Base-by-base conservation (phyloP, 2,888 invertebrate species). In the Aphidoletes aphidimyza region DNA sequence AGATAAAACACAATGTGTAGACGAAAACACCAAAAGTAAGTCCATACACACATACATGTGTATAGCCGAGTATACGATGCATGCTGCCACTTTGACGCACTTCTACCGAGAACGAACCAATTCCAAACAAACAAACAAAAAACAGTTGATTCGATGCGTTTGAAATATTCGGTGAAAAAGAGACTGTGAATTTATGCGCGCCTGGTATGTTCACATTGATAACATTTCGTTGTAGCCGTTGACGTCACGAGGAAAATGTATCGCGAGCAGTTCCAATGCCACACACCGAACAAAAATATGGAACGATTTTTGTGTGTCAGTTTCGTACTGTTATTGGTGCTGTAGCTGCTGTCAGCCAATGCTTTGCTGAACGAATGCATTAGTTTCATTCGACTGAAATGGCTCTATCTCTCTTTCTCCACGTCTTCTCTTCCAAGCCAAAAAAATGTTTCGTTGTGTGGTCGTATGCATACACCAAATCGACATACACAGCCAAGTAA, bases 171-270 rank as follows among this genome's bases (percentile, higher is more conserved):
- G 22, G 11, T 26, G 22, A 2, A n/a, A 11, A 26, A 3, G n/a
- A 30, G 69, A 34, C 34, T n/a, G 34, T 9, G 30, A 69, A 69
- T 9, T 81, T 81, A 36, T 81, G 81, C 37, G 37, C 81, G 6
- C 81, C 81, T 81, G 81, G 8, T 81, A 36, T 17, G 37, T 36
- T 81, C 81, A 81, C 81, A 81, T 81, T 81, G 81, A 81, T 81
- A 81, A 81, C 81, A 81, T 81, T 81, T 81, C 81, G 81, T 81
- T 81, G 81, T 81, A n/a, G 36, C 37, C 81, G 37, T 81, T 37
- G 81, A 81, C 81, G 81, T 81, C 81, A 81, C 37, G 37, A n/a
- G 37, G 37, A 37, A 37, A 78, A 78, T 36, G 11, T 36, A 36
- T 19, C 5, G 0, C 17, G 36, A 14, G n/a, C n/a, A n/a, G n/a